A percentile compares a stretch with the other conserved stretches of the same genome.
phyloP scores from a whole-genome alignment of 2,888 invertebrate genomes.

The Pristionchus entomophagus region DNA sequence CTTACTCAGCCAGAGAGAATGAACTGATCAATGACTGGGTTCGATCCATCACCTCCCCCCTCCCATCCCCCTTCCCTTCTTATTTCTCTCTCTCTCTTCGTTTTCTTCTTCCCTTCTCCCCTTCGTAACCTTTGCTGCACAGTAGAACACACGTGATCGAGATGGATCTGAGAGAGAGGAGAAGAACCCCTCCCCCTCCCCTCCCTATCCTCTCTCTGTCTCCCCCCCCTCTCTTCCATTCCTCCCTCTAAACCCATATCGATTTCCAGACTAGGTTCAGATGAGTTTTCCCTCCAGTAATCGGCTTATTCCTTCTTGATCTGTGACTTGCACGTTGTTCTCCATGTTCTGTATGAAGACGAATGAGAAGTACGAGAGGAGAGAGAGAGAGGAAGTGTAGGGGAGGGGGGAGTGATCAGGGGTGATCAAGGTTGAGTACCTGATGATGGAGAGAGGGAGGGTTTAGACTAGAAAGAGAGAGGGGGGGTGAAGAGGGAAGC shows the following conservation, averaged over 20 bases:
- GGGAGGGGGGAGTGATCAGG: not conserved
- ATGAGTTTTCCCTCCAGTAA: constrained; percentile 2
- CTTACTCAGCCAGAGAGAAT: not conserved
- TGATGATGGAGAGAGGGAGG: not conserved
- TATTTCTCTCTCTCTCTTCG: not conserved
- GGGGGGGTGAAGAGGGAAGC: not conserved
- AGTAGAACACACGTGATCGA: constrained; percentile 20
- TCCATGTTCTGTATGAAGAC: not conserved
- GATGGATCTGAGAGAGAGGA: constrained; percentile 1
- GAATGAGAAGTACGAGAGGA: not conserved
- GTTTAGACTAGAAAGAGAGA: not conserved
- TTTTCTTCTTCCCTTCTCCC: not conserved
- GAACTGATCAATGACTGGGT: not conserved
- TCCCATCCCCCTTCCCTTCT: not conserved
- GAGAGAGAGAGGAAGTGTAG: not conserved
- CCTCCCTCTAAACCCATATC: not conserved
- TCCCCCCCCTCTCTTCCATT: not conserved
- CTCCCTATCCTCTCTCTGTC: not conserved
- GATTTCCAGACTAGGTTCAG: not conserved
- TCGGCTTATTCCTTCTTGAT: constrained; percentile 3
- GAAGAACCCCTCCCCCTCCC: not conserved
- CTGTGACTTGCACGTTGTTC: constrained; percentile 14
- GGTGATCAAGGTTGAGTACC: constrained; percentile 8
- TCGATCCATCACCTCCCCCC: not conserved
- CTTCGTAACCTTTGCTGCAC: constrained; percentile 33